These are phyloP conservation scores for Scolanthus callimorphus DNA, from an alignment of 92 coral and sea anemone genomes.

Conservation along the genomic window DNA sequence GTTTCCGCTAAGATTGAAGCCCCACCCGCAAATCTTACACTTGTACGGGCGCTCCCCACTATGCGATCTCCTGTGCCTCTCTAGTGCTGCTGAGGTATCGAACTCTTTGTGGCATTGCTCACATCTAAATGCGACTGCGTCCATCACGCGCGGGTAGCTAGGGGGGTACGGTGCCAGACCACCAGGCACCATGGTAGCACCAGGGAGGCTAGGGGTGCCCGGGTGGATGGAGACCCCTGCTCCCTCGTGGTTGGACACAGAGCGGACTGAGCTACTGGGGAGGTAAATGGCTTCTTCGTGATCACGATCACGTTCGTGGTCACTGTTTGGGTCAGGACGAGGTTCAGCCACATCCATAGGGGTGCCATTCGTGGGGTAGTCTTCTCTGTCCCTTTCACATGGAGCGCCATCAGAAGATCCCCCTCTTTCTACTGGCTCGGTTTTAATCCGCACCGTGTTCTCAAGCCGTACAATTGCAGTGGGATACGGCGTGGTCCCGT, in stretches of 20 bases:
- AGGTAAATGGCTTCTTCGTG: constrained; percentile 16
- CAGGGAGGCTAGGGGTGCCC: constrained; percentile 22
- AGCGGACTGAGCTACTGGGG: constrained; percentile 27
- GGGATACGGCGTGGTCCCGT: constrained; percentile 15
- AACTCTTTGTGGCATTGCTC: constrained; percentile 76
- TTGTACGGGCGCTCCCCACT: constrained; percentile 84
- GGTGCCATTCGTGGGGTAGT: constrained; percentile 3
- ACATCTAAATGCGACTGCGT: constrained; percentile 41
- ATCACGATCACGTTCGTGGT: neutral
- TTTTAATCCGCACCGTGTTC: constrained; percentile 77
- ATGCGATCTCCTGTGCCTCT: constrained; percentile 77
- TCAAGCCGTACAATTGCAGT: constrained; percentile 66
- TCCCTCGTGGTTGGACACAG: constrained; percentile 11
- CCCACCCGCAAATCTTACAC: constrained; percentile 90
- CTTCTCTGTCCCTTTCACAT: neutral
- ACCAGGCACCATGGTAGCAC: constrained; percentile 3
- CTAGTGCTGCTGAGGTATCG: constrained; percentile 74
- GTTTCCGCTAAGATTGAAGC: constrained; percentile 82
- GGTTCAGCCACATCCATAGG: constrained; percentile 2
- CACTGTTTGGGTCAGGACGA: neutral
- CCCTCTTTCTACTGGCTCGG: constrained; percentile 55
- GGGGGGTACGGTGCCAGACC: constrained; percentile 40
- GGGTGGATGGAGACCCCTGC: constrained; percentile 25
- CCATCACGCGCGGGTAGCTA: constrained; percentile 19
- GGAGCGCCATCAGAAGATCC: constrained; percentile 8